Percentiles rank a stretch among this genome's conserved stretches.
Evolutionary conservation across 64 coral and sea anemone species (phyloP).

Genomic region (Cladopsammia gracilis): DNA sequence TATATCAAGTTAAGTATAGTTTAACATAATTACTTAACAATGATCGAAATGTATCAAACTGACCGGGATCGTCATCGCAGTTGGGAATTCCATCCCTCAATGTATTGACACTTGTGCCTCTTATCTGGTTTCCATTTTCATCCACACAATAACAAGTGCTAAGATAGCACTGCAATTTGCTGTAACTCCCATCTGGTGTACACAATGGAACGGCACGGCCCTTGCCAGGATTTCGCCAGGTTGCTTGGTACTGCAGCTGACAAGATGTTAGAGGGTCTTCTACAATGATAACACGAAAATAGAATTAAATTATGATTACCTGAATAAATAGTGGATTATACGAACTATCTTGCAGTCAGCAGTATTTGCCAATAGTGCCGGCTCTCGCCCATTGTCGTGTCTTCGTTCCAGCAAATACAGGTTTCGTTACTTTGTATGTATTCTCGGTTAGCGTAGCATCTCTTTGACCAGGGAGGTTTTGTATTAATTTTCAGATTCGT

Average conservation of each 20-base stretch:
- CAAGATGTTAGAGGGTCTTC: conserved; percentile 66
- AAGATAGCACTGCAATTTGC: conserved; percentile 75
- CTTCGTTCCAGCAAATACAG: neutral
- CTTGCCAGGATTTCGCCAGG: conserved; percentile 66
- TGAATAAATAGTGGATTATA: neutral
- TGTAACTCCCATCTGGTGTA: conserved; percentile 74
- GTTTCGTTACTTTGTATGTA: too few relatives aligned
- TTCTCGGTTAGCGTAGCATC: neutral
- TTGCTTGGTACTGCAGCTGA: conserved; percentile 64
- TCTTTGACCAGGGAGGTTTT: neutral
- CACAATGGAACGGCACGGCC: conserved; percentile 80
- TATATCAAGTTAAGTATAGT: too few relatives aligned
- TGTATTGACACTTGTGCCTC: conserved; percentile 38
- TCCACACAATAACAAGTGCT: conserved; percentile 91
- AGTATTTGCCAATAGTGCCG: too few relatives aligned
- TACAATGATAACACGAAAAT: neutral
- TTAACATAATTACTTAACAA: too few relatives aligned
- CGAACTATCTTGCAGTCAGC: too few relatives aligned
- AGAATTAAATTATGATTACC: neutral
- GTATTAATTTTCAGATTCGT: too few relatives aligned
- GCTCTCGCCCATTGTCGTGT: too few relatives aligned
- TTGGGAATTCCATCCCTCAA: conserved; percentile 48
- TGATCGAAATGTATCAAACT: neutral
- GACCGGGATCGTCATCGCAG: conserved; percentile 41
- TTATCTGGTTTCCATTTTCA: conserved; percentile 73